phyloP scores from a whole-genome alignment of 2,888 invertebrate species.

The Glyphotaelius pellucidus region DNA sequence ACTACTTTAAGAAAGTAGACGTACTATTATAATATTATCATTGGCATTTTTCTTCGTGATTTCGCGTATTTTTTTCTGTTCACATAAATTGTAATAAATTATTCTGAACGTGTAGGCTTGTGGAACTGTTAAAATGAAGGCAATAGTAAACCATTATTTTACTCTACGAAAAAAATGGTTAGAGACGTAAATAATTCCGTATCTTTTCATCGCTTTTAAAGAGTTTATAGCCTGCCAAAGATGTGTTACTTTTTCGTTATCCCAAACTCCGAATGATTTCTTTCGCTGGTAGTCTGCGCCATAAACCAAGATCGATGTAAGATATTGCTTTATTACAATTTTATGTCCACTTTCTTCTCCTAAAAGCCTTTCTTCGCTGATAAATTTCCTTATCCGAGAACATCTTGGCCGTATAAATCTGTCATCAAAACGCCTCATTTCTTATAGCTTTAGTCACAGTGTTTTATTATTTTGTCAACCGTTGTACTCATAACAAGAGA shows the following conservation, averaged over 20 bases:
- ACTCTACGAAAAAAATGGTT: background rate
- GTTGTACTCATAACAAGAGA: background rate
- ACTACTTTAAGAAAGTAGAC: background rate
- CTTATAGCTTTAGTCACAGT: constrained; percentile 19
- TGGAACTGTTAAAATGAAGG: background rate
- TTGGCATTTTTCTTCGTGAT: background rate
- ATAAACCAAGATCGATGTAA: constrained; percentile 32
- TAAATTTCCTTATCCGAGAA: constrained; percentile 30
- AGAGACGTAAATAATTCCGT: background rate
- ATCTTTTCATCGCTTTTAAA: constrained; percentile 13
- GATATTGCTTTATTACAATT: constrained; percentile 38
- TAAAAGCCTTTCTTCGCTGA: background rate
- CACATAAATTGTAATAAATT: background rate
- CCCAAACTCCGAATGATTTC: constrained; percentile 34
- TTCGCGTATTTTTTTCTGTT: background rate
- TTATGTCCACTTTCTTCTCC: background rate
- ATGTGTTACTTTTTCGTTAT: background rate
- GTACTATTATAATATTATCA: background rate
- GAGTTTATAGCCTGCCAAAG: constrained; percentile 10
- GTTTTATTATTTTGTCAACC: constrained; percentile 1
- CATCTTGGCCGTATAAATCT: constrained; percentile 32
- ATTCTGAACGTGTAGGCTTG: background rate
- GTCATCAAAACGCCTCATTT: constrained; percentile 41
- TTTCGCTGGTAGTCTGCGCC: background rate
- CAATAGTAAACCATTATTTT: background rate